Percentiles rank a stretch among this genome's conserved stretches.
These are phyloP conservation scores for Gopherus flavomarginatus DNA, from an alignment of 2,113 vertebrate genomes.

Conservation along the genomic window DNA sequence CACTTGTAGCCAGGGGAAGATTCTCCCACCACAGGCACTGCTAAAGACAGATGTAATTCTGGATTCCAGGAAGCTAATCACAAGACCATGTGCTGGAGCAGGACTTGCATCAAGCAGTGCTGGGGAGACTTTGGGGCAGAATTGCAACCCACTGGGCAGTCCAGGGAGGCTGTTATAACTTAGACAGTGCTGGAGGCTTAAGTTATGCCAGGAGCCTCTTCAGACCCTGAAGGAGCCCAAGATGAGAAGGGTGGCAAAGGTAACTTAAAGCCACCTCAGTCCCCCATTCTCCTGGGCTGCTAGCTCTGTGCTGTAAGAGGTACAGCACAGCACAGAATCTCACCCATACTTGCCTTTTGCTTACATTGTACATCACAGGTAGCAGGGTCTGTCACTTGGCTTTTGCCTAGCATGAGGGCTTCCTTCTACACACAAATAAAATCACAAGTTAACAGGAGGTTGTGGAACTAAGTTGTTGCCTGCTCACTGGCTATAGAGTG, in stretches of 20 bases:
- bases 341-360: neutral
- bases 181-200: neutral
- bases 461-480: neutral
- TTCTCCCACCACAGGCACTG: neutral
- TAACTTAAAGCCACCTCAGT: neutral
- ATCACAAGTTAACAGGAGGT: neutral
- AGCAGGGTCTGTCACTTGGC: too few species aligned
- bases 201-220: neutral
- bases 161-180: neutral
- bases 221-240: neutral
- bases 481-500: neutral
- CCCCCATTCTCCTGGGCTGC: neutral
- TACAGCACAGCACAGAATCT: too few species aligned
- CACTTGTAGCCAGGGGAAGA: neutral
- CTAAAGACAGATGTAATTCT: neutral
- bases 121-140: neutral
- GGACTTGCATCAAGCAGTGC: neutral
- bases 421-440: neutral
- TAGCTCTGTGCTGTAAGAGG: neutral
- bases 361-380: neutral
- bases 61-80: neutral
- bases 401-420: too few species aligned
- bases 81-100: neutral
- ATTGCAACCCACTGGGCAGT: too few species aligned
- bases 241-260: neutral